phyloP scores from a whole-genome alignment of 2,888 invertebrate genomes.

The Agonopterix alstromeriana region DNA sequence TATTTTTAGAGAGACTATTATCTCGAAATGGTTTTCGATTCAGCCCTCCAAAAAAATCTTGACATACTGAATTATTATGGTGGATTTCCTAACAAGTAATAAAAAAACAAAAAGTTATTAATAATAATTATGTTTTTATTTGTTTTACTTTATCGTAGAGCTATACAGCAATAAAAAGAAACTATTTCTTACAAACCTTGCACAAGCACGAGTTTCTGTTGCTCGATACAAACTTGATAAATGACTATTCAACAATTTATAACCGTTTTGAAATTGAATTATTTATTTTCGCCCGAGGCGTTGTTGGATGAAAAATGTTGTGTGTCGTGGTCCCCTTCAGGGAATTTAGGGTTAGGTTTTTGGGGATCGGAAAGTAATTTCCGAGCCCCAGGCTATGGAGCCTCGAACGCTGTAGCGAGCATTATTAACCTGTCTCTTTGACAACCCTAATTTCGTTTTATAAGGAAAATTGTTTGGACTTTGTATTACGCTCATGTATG shows the following conservation, averaged over 20 bases:
- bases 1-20: no score
- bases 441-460: conserved; percentile 25
- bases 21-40: no score
- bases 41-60: no score
- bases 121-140: no score
- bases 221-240: conserved; percentile 11
- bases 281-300: conserved; percentile 38
- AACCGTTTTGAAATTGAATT: conserved; percentile 47
- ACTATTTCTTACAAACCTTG: no score
- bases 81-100: no score
- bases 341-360: conserved; percentile 16
- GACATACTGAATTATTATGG: no score
- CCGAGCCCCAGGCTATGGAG: conserved; percentile 56
- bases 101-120: no score
- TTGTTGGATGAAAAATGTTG: conserved; percentile 15
- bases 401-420: conserved; percentile 30
- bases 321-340: conserved; percentile 11
- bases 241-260: conserved; percentile 41
- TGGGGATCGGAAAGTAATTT: conserved; percentile 50
- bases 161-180: no score
- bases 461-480: conserved; percentile 12
- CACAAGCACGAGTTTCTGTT: no score
- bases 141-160: no score
- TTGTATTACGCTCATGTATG: no score
- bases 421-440: conserved; percentile 18